Base-by-base conservation (phyloP, 2,888 invertebrate genomes). In the Dexiosoma caninum region DNA sequence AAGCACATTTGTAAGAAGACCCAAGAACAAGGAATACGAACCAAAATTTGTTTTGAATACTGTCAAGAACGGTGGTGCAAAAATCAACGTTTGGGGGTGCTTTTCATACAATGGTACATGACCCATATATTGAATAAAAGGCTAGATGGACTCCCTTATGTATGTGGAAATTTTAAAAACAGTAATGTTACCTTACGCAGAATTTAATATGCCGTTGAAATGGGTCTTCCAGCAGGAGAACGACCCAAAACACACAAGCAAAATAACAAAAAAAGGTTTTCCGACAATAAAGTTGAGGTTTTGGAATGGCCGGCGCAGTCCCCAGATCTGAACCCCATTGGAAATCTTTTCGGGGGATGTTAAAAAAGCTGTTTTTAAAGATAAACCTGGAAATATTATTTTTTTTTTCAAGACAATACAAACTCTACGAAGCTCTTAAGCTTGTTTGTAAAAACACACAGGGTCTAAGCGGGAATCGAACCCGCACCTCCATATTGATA, bases 21-120 rank as follows among this genome's bases (percentile, higher is more conserved):
- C 32, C 9, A 32, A 46, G 32, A 49, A 64, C 21, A 49, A 46
- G n/a, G 21, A 44, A n/a, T 49, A 21, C 21, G 42, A 55, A 30
- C n/a, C n/a, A n/a, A 44, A 32, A 30, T 55, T 55, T 27, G 5
- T 44, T 16, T 32, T 44, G 19, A 16, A 14, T 30, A 55, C 46
- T 10, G 35, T 49, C 1, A 64, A 69, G 55, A 44, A 46, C 27
- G 69, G 46, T 35, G 59, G 46, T 46, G 70, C 46, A 32, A 57
- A 70, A 70, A 59, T 46, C 9, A 70, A 49, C 2, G 35, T 59
- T 21, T 59, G 35, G 37, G 59, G 70, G 8, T 70, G 57, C 16
- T 70, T 70, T 35, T 59, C 70, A 7, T 35, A 46, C 35, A 55
- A 46, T 35, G 46, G 44, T 44, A 70, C 35, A 23, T 32, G 44